These are phyloP conservation scores for Alexandromys fortis DNA, from an alignment of 2,113 vertebrate genomes.

Conservation along the genomic window DNA sequence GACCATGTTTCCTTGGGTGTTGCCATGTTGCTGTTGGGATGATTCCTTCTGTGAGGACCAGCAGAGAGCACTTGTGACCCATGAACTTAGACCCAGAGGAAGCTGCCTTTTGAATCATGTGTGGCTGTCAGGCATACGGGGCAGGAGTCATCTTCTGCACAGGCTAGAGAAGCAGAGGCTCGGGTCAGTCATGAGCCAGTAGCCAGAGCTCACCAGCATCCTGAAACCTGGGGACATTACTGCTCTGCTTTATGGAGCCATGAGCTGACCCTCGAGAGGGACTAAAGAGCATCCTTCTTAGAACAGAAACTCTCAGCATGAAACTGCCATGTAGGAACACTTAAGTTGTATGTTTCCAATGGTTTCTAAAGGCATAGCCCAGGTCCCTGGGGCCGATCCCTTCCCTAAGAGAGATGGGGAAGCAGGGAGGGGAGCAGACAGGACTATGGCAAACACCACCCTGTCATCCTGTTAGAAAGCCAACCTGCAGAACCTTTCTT, in stretches of 20 bases:
- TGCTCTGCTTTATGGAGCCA: neutral
- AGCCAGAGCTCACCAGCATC: neutral
- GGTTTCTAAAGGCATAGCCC: neutral
- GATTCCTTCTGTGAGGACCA: conserved; percentile 12
- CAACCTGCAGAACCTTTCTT: conserved; percentile 28
- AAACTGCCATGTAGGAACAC: neutral
- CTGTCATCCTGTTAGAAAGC: neutral
- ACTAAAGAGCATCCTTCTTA: neutral
- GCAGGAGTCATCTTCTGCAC: conserved; percentile 8
- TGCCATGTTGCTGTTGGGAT: neutral
- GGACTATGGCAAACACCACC: neutral
- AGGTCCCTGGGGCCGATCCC: neutral
- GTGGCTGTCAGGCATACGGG: neutral
- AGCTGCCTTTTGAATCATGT: neutral
- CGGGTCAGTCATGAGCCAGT: neutral
- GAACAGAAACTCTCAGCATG: neutral
- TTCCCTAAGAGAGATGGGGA: neutral
- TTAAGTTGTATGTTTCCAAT: neutral
- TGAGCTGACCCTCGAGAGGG: neutral
- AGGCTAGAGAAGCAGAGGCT: conserved; percentile 22
- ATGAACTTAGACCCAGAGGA: neutral
- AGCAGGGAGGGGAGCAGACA: neutral
- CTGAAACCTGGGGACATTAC: neutral
- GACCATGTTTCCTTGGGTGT: conserved; percentile 12
- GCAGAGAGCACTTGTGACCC: neutral